Evolutionary conservation across 1,140 invertebrate genomes (phyloP), one percentile per base, ranked within the genome.

Genomic region (Lepidurus apus): DNA sequence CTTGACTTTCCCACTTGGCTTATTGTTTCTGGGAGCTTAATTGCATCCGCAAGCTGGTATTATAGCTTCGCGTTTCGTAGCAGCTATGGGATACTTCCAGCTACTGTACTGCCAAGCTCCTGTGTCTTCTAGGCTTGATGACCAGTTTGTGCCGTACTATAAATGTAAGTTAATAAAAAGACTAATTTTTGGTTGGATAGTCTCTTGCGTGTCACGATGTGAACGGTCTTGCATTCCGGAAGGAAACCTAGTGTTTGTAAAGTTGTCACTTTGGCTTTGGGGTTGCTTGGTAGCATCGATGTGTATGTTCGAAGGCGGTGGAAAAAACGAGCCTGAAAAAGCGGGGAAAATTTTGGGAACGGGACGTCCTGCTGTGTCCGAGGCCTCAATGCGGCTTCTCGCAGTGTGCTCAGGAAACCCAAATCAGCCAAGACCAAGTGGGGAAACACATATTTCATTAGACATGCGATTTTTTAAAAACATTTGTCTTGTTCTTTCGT

Each of bases 1-100:
- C 53, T 65, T 65, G 53, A 7, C 53, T 65, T 65, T 65, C 53
- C n/a, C 53, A 65, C 53, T 65, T 65, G 53, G 53, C 53, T 65
- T 65, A 65, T 65, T 65, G 53, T 65, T 65, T 65, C 53, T 65
- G 10, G 53, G 53, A n/a, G 17, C 53, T 65, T 65, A 65, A 65
- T 65, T 65, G 53, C 53, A 65, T 65, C 53, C 53, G 53, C 53
- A 65, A 65, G 53, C 53, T 65, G 53, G 53, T 65, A 65, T 65
- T 65, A 65, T 65, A 21, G 21, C 53, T 65, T 21, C 17, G 53
- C 17, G 53, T 65, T 65, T 65, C 53, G 21, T n/a, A 21, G 53
- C 53, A 65, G 21, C 53, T 7, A 65, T 65, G 53, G 53, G n/a
- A n/a, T 65, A 65, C 21, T 65, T 65, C 53, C 53, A 65, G 13